Evolutionary conservation across 1,140 invertebrate genomes (phyloP), one percentile per base, ranked within the genome.

Genomic region (Apis laboriosa): DNA sequence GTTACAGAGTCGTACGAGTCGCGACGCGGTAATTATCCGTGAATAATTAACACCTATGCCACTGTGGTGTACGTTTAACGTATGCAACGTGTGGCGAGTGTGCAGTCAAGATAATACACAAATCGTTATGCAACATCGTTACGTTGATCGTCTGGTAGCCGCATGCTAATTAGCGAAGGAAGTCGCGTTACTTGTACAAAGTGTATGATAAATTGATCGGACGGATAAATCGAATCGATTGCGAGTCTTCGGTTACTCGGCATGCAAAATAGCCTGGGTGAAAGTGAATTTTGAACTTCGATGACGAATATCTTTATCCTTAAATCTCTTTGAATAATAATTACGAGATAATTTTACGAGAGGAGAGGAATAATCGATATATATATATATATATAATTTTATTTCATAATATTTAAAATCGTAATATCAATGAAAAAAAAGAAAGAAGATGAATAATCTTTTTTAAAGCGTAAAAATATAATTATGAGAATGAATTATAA

Each of bases 31-130:
- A 79, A 77, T 86, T 67, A 64, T 72, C 64, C 72, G 71, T 68
- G 49, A 72, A 84, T 88, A 88, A 88, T 88, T 88, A 88, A 81
- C 80, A 70, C 86, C 74, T 86, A 71, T 43, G 58, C 21, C 49
- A 66, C 61, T 87, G 61, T 43, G 34, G 34, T 7, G 66, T 72
- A 77, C 71, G 76, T 77, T 64, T 28, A 34, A 55, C 63, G 43
- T 19, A n/a, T 21, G 43, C n/a, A 17, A 13, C 53, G 12, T 34
- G 12, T 21, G 67, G 74, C 75, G 72, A 80, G 81, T 43, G 79
- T 60, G 73, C 70, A 61, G 60, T 34, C 68, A 61, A 63, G 78
- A 53, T 43, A 43, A 43, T 82, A 70, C 76, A 73, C 64, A 83
- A 78, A 83, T 72, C 56, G 53, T 87, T 87, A 58, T 68, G 77